Evolutionary conservation across 2,888 invertebrate genomes (phyloP).

Genomic region (Leptinotarsa rubiginosa): DNA sequence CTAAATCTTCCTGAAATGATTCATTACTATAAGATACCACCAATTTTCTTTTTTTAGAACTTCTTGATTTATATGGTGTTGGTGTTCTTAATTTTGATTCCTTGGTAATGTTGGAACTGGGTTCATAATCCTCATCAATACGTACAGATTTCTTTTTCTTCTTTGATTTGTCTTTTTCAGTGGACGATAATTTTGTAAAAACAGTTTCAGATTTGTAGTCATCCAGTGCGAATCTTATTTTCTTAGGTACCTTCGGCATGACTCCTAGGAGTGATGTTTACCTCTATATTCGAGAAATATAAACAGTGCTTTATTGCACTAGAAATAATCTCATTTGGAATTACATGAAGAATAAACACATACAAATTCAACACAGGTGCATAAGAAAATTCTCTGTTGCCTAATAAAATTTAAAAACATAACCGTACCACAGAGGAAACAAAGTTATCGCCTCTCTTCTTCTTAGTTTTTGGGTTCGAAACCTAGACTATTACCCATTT

Average conservation of each 20-base stretch:
- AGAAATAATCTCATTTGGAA: no score
- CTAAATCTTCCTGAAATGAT: conserved; percentile 12
- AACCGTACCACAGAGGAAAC: no score
- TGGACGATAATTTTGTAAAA: not conserved
- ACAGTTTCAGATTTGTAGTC: conserved; percentile 26
- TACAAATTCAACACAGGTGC: no score
- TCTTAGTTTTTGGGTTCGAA: no score
- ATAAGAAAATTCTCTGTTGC: no score
- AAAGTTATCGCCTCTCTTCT: no score
- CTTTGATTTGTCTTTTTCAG: conserved; percentile 10
- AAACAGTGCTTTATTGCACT: no score
- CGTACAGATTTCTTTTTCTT: conserved; percentile 20
- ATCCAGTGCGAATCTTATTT: conserved; percentile 27
- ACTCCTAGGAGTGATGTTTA: not conserved
- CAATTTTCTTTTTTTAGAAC: conserved; percentile 1
- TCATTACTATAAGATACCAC: conserved; percentile 5
- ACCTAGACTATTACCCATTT: no score
- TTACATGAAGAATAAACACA: no score
- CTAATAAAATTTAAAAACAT: no score
- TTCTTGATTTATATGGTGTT: conserved; percentile 1
- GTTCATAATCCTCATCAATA: conserved; percentile 10
- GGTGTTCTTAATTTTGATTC: not conserved
- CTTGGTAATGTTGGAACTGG: not conserved
- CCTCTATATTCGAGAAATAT: not conserved
- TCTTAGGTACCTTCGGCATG: conserved; percentile 28